phyloP scores from a whole-genome alignment of 2,888 invertebrate genomes.

The Unio pictorum region DNA sequence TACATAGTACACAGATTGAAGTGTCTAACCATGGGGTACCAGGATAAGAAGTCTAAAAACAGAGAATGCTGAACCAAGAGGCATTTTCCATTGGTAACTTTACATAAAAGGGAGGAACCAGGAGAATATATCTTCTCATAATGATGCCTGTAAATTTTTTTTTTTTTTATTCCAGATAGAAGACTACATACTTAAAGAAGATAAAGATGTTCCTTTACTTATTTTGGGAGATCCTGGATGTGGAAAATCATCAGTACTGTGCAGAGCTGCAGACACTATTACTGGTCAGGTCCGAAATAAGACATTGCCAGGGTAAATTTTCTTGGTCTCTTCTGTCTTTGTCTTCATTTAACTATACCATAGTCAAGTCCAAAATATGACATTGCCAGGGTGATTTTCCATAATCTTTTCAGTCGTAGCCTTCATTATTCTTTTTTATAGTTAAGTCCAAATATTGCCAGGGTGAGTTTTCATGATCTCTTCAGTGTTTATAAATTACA shows the following conservation, averaged over 20 bases:
- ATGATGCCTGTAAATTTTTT: too few species aligned
- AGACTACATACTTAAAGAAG: constrained; percentile 58
- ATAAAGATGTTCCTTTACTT: constrained; percentile 65
- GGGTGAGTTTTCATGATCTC: constrained; percentile 23
- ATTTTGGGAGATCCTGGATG: constrained; percentile 64
- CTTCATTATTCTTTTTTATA: background rate
- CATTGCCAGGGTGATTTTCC: constrained; percentile 32
- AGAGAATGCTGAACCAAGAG: too few species aligned
- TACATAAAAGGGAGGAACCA: too few species aligned
- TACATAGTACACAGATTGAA: too few species aligned
- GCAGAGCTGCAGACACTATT: constrained; percentile 57
- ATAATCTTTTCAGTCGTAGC: background rate
- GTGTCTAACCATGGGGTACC: too few species aligned
- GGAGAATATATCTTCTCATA: too few species aligned
- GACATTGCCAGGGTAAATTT: constrained; percentile 42
- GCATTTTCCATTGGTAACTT: too few species aligned
- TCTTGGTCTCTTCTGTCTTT: background rate
- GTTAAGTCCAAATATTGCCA: constrained; percentile 25
- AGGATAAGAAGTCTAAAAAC: too few species aligned
- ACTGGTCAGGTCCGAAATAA: constrained; percentile 40
- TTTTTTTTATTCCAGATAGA: constrained; percentile 47
- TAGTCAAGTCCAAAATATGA: constrained; percentile 23
- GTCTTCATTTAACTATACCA: background rate
- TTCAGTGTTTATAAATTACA: background rate
- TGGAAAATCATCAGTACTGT: constrained; percentile 68